A percentile compares a stretch with the other conserved stretches of the same genome.
Conservation (phyloP, 2,113 vertebrate genomes). For the Lates calcarifer region DNA sequence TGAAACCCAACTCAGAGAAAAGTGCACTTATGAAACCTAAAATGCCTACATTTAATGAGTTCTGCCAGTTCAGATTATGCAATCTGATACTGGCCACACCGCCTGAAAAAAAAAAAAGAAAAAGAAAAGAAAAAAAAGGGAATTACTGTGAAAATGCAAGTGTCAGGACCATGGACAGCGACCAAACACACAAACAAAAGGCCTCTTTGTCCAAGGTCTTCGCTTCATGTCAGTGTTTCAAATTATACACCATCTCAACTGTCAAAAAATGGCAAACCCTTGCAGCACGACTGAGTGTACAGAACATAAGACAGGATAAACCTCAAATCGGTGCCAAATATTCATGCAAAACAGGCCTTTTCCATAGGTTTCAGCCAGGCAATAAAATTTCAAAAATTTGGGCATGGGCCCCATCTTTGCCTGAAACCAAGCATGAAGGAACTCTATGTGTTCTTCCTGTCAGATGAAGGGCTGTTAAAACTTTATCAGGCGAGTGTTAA, state of each 20-base stretch:
- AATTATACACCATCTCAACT: slow-evolving; percentile 78
- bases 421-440: slow-evolving; percentile 70
- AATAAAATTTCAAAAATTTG: slow-evolving; percentile 81
- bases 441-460: slow-evolving; percentile 66
- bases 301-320: slow-evolving; percentile 76
- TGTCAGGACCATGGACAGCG: slow-evolving; percentile 87
- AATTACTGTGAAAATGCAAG: slow-evolving; percentile 73
- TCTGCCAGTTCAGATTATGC: slow-evolving; percentile 69
- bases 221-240: slow-evolving; percentile 73
- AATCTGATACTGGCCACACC: slow-evolving; percentile 58
- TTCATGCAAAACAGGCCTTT: slow-evolving; percentile 81
- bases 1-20: slow-evolving; percentile 58
- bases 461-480: slow-evolving; percentile 72
- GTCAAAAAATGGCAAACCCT: slow-evolving; percentile 75
- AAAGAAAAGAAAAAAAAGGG: slow-evolving; percentile 29
- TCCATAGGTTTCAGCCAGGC: slow-evolving; percentile 78
- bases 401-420: slow-evolving; percentile 71
- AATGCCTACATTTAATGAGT: slow-evolving; percentile 65
- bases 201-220: slow-evolving; percentile 74
- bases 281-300: slow-evolving; percentile 64
- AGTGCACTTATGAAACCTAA: slow-evolving; percentile 68
- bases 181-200: slow-evolving; percentile 82
- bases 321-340: slow-evolving; percentile 72
- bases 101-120: slow-evolving; percentile 20
- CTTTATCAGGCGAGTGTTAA: slow-evolving; percentile 77